These are phyloP conservation scores for Syndactyla subalaris DNA, from an alignment of 2,797 vertebrate species.

Conservation along the genomic window DNA sequence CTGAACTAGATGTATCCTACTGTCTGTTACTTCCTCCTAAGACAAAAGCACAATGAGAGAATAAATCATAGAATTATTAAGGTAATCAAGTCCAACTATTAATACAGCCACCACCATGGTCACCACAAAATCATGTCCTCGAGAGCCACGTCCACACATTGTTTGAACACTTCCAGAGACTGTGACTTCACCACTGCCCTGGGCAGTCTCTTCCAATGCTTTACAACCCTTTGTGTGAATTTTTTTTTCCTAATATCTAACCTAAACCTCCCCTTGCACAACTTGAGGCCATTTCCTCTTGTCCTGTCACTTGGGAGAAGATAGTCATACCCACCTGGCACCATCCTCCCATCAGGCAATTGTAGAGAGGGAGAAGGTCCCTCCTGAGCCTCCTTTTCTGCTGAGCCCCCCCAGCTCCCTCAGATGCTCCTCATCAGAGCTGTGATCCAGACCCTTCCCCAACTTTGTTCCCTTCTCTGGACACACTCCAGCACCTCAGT, in stretches of 20 bases:
- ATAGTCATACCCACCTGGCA: no score
- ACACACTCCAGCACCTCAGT: not conserved
- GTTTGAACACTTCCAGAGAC: not conserved
- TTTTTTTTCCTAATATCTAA: not conserved
- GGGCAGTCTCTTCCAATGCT: not conserved
- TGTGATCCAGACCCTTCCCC: not conserved
- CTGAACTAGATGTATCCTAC: not conserved
- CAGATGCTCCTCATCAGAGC: not conserved
- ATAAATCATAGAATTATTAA: not conserved
- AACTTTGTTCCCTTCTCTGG: not conserved
- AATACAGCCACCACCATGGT: not conserved
- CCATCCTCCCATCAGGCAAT: not conserved
- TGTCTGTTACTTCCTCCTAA: not conserved
- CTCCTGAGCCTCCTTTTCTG: not conserved
- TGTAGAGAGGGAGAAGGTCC: not conserved
- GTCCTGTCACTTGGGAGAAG: not conserved
- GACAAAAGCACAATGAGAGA: not conserved
- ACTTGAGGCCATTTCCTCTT: not conserved
- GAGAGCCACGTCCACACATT: not conserved
- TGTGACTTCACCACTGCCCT: not conserved
- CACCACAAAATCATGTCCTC: not conserved
- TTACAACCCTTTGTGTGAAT: not conserved
- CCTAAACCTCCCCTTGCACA: not conserved
- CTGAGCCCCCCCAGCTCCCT: not conserved
- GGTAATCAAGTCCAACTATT: not conserved